Percentiles rank a stretch among this genome's conserved stretches.
phyloP scores from a whole-genome alignment of 92 coral and sea anemone species.

The Porites lobata region DNA sequence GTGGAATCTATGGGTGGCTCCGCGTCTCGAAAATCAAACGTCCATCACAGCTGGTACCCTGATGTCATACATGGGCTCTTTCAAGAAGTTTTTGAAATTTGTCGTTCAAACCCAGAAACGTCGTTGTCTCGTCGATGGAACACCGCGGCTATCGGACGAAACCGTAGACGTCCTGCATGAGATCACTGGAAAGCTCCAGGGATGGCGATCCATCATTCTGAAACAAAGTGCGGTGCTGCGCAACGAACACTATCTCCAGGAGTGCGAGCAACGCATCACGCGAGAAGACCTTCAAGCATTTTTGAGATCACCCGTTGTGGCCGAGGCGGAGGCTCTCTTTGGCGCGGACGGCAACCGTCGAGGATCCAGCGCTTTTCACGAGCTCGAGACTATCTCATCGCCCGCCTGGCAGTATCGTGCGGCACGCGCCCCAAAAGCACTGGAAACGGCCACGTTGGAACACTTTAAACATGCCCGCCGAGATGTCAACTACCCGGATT shows the following conservation, averaged over 20 bases:
- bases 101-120: not conserved
- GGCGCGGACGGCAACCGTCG: not conserved
- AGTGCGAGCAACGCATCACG: not conserved
- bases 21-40: not conserved
- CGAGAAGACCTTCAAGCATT: not conserved
- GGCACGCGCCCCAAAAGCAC: not conserved
- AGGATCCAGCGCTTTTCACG: not conserved
- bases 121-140: not conserved
- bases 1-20: not conserved
- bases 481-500: not conserved
- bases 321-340: not conserved
- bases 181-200: not conserved
- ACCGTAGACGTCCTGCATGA: not conserved
- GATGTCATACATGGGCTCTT: not conserved
- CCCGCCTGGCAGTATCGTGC: not conserved
- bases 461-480: not conserved
- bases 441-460: not conserved
- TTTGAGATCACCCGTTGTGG: not conserved
- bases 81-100: not conserved
- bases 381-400: not conserved
- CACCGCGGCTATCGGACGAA: not conserved
- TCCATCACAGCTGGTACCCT: not conserved
- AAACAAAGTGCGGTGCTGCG: not conserved
- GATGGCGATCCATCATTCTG: not conserved
- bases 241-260: not conserved